phyloP scores from a whole-genome alignment of 1,140 invertebrate genomes.

The Rhagoletis pomonella region DNA sequence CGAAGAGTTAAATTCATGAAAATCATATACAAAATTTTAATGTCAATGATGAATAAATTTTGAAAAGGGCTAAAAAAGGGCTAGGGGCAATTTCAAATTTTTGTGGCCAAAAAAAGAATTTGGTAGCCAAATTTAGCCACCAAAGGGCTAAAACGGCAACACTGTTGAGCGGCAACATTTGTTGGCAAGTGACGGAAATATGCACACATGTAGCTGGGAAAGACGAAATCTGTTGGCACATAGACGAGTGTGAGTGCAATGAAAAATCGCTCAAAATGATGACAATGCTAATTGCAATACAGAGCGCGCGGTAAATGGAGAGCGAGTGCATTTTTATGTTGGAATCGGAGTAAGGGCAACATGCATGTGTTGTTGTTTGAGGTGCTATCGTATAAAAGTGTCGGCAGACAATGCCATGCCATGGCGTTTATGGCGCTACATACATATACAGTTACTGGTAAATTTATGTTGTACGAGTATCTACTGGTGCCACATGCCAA shows the following conservation, averaged over 20 bases:
- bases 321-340: slow-evolving; percentile 1
- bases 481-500: too few species aligned
- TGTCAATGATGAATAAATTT: too few species aligned
- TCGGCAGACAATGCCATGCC: background rate
- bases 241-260: background rate
- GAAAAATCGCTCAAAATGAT: background rate
- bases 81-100: too few species aligned
- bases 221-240: background rate
- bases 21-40: too few species aligned
- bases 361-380: background rate
- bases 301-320: background rate
- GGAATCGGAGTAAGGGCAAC: background rate
- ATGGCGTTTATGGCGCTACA: too few species aligned
- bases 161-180: too few species aligned
- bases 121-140: too few species aligned
- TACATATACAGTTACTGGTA: background rate
- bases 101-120: too few species aligned
- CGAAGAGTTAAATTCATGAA: too few species aligned
- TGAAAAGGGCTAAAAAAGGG: too few species aligned
- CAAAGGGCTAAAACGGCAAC: too few species aligned
- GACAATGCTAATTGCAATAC: background rate
- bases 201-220: background rate
- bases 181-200: slow-evolving; percentile 31
- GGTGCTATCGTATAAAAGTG: background rate
- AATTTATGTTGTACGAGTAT: too few species aligned